Conservation (phyloP, 1,140 invertebrate species). For the Semibalanus balanoides region DNA sequence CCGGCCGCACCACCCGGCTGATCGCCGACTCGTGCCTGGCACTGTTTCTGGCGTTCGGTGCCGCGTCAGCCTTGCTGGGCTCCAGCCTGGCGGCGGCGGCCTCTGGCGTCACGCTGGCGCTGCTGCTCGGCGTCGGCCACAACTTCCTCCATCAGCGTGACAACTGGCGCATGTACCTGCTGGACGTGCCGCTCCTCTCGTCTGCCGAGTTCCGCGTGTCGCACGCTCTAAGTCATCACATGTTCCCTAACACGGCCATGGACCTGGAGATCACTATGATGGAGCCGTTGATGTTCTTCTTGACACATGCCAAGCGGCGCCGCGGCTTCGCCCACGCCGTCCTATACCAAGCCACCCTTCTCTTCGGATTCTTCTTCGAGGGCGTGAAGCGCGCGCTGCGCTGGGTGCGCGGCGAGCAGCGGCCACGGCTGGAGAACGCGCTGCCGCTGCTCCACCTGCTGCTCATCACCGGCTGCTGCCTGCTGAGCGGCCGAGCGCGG, state of each 20-base stretch:
- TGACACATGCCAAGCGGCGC: slow-evolving; percentile 38
- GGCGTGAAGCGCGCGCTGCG: slow-evolving; percentile 23
- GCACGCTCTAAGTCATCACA: slow-evolving; percentile 61
- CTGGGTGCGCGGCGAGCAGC: slow-evolving; percentile 13
- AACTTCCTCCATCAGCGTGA: slow-evolving; percentile 69
- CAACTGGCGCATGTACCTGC: slow-evolving; percentile 67
- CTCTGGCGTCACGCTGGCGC: slow-evolving; percentile 39
- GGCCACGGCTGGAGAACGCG: slow-evolving; percentile 19
- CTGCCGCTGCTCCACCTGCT: slow-evolving; percentile 16
- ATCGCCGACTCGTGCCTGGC: background rate
- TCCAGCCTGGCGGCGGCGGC: slow-evolving; percentile 27
- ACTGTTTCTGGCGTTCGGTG: background rate
- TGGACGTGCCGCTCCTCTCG: slow-evolving; percentile 50
- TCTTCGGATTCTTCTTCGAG: slow-evolving; percentile 29
- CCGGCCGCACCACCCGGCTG: background rate
- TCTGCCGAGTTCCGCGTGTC: slow-evolving; percentile 57
- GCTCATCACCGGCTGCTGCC: background rate
- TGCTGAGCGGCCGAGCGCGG: background rate
- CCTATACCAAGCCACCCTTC: slow-evolving; percentile 37
- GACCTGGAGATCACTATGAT: slow-evolving; percentile 55
- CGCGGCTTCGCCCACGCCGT: slow-evolving; percentile 33
- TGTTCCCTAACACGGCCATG: slow-evolving; percentile 54
- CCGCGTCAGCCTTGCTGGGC: background rate
- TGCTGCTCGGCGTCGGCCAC: slow-evolving; percentile 46
- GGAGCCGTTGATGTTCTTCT: slow-evolving; percentile 54